Base-by-base conservation (phyloP, 2,113 vertebrate species). In the Salminus brasiliensis region DNA sequence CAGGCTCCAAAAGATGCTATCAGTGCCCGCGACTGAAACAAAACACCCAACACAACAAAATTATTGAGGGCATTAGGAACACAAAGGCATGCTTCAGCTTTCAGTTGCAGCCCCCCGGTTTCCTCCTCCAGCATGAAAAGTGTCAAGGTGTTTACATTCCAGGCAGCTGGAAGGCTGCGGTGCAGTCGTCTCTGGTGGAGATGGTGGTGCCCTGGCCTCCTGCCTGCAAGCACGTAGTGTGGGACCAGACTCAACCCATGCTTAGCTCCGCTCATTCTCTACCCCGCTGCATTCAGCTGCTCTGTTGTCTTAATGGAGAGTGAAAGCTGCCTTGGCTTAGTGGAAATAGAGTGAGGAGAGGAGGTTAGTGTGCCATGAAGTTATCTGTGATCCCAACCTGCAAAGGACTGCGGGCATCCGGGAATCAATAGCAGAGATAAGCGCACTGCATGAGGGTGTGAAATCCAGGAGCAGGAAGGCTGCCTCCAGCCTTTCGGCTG, bases 91-190 rank as follows among this genome's bases (percentile, higher is more conserved):
- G 55, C 32, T 65, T 68, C 49, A 63, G 39, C 41, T 62, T 75
- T 72, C 43, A 5, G 49, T 76, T 72, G 25, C 59, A 77, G 52
- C 27, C 49, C 18, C 62, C 10, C 4, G 10, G 23, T 69, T 77
- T 55, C 16, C 18, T 76, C 29, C 41, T 34, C 12, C 52, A 59
- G 62, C 59, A 66, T 67, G 81, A 25, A 53, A 81, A 16, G 73
- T 74, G 68, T 68, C 74, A 82, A 86, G 77, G 85, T 87, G 79
- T 87, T 87, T 87, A 81, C 79, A 87, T 85, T 83, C 76, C 83
- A 78, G 21, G 45, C 39, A 18, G 62, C 74, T 66, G 36, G 53
- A 81, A 81, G 67, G 62, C 63, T 43, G 41, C n/a, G 45, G 62
- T 81, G 78, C 45, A 80, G 80, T 73, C 43, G 39, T 18, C 21